Percentiles rank a stretch among this genome's conserved stretches.
Conservation (phyloP, 2,888 invertebrate species). For the Dynastes tityus region DNA sequence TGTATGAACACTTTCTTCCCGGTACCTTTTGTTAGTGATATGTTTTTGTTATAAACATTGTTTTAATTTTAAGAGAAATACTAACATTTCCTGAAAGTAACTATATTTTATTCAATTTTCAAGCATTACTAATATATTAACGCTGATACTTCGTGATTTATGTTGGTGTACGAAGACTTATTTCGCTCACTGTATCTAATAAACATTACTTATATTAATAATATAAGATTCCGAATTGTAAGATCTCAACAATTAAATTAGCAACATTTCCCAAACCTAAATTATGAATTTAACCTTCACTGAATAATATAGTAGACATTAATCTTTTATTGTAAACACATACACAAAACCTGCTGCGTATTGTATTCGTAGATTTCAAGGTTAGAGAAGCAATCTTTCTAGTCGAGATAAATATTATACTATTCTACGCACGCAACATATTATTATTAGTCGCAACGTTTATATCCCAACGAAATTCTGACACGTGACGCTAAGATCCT, state of each 20-base stretch:
- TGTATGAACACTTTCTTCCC: too few relatives aligned
- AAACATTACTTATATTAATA: too few relatives aligned
- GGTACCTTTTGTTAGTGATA: too few relatives aligned
- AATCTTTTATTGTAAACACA: conserved; percentile 10
- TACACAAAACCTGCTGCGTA: conserved; percentile 13
- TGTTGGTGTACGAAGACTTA: too few relatives aligned
- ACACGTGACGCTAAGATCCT: neutral
- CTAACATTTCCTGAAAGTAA: too few relatives aligned
- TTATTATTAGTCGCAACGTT: neutral
- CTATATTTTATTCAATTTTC: too few relatives aligned
- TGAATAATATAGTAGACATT: conserved; percentile 5
- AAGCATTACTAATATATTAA: too few relatives aligned
- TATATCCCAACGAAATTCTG: neutral
- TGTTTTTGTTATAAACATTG: too few relatives aligned
- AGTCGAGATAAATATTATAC: conserved; percentile 18
- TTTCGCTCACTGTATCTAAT: too few relatives aligned
- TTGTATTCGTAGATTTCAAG: conserved; percentile 20
- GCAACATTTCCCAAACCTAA: neutral
- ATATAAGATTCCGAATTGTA: neutral
- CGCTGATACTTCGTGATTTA: too few relatives aligned
- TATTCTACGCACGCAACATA: conserved; percentile 10
- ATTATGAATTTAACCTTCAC: conserved; percentile 21
- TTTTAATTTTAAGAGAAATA: too few relatives aligned
- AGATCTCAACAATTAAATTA: neutral
- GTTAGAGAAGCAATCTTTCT: conserved; percentile 14